Evolutionary conservation across 2,797 vertebrate genomes (phyloP), one percentile per base, ranked within the genome.

Genomic region (Astyanax mexicanus): DNA sequence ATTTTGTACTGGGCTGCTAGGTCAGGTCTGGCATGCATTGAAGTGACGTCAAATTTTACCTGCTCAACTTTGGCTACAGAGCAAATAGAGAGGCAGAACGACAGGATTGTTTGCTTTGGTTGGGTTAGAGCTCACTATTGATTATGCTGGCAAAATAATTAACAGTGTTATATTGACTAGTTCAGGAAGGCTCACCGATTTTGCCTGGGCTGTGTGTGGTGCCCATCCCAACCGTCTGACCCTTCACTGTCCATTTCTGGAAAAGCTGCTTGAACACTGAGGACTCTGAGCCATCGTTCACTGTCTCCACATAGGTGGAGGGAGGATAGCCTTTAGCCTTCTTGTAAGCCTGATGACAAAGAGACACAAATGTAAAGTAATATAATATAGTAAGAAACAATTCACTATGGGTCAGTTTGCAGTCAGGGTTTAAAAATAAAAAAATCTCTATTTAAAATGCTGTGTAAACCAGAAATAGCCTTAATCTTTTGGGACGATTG

Each of bases 41-140:
- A 92, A 1, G 75, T 86, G 17, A 90, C 94, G 0, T 96, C 95
- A 55, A 95, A 96, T 86, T 95, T 95, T 69, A 95, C 88, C 81
- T 95, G 95, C 60, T 96, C 94, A 74, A 96, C 95, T 76, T 95
- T 96, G 82, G 95, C 95, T 96, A 81, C 88, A 73, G 42, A 68
- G 23, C 65, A 37, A 52, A 44, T 44, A 23, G 23, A 44, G 55
- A 52, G 32, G 6, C 17, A 51, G 8, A 47, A 44, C 32, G 51
- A 37, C 38, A 1, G n/a, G 7, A 25, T 0, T 1, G n/a, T 21
- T 54, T 6, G 11, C 13, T 40, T 15, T 49, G 11, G 0, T 66
- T 25, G 10, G 19, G 10, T 10, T 47, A 23, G 12, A 44, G 38
- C n/a, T 47, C 25, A 66, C 7, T 27, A n/a, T 10, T 58, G 19